phyloP scores from a whole-genome alignment of 2,888 invertebrate genomes.

The Agrilus mali region DNA sequence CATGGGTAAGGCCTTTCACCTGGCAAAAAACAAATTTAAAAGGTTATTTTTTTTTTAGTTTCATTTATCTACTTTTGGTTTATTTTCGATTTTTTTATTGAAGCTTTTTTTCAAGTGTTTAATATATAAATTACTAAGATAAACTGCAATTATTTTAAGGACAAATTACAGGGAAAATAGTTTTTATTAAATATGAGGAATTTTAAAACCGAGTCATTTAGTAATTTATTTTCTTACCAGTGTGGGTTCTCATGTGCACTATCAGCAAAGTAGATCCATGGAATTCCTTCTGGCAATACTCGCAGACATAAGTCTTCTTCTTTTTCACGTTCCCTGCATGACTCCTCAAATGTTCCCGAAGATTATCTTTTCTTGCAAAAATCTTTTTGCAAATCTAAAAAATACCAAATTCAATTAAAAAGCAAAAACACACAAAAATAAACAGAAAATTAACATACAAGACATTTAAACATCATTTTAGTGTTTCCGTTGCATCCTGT shows the following conservation, averaged over 20 bases:
- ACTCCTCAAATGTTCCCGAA: slow-evolving; percentile 55
- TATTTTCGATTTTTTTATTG: not conserved
- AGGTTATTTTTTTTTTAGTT: not conserved
- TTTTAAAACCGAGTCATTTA: too few relatives aligned
- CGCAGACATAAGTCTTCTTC: slow-evolving; percentile 46
- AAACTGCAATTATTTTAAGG: too few relatives aligned
- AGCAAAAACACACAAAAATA: not conserved
- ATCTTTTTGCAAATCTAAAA: slow-evolving; percentile 47
- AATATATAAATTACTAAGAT: too few relatives aligned
- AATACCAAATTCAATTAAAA: not conserved
- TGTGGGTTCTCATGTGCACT: slow-evolving; percentile 55
- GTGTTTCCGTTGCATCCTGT: slow-evolving; percentile 52
- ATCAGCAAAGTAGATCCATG: slow-evolving; percentile 45
- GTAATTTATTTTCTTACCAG: slow-evolving; percentile 34
- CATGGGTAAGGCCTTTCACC: slow-evolving; percentile 50
- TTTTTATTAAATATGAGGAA: not conserved
- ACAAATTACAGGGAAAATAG: too few relatives aligned
- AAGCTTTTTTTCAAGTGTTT: too few relatives aligned
- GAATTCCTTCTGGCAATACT: slow-evolving; percentile 54
- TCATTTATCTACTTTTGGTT: not conserved
- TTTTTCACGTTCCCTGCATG: slow-evolving; percentile 47
- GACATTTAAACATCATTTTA: slow-evolving; percentile 41
- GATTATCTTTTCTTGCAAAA: slow-evolving; percentile 60
- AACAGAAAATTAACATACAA: slow-evolving; percentile 30
- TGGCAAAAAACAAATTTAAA: slow-evolving; percentile 9